phyloP scores from a whole-genome alignment of 2,113 vertebrate genomes.

The Aythya baeri region DNA sequence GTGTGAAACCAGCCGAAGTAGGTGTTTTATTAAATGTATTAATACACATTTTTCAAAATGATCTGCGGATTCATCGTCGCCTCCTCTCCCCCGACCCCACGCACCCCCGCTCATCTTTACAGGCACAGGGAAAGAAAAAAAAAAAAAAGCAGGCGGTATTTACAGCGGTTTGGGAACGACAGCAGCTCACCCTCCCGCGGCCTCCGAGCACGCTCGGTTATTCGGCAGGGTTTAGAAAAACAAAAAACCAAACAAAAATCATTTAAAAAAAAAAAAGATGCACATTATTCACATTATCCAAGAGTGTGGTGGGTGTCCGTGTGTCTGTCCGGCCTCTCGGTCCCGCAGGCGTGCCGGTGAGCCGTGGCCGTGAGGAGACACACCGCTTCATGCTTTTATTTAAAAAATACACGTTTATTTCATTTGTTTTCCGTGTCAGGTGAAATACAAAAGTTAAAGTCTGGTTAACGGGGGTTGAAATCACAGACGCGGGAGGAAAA shows the following conservation, averaged over 20 bases:
- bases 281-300: slow-evolving; percentile 34
- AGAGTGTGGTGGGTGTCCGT: neutral
- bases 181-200: slow-evolving; percentile 33
- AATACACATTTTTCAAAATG: slow-evolving; percentile 69
- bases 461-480: slow-evolving; percentile 35
- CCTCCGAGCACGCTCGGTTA: neutral
- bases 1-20: slow-evolving; percentile 69
- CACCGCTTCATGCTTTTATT: slow-evolving; percentile 46
- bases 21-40: slow-evolving; percentile 75
- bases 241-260: neutral
- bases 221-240: neutral
- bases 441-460: slow-evolving; percentile 67
- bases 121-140: slow-evolving; percentile 1
- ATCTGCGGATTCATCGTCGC: slow-evolving; percentile 35
- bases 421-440: neutral
- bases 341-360: no score
- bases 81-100: slow-evolving; percentile 55
- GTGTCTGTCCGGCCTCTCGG: neutral
- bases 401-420: slow-evolving; percentile 66
- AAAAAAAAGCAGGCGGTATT: slow-evolving; percentile 41
- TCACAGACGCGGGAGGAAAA: slow-evolving; percentile 56
- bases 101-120: slow-evolving; percentile 61
- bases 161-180: slow-evolving; percentile 63
- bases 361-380: slow-evolving; percentile 51
- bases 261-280: neutral